Base-by-base conservation (phyloP, 2,888 invertebrate genomes). In the Conomelus anceps region DNA sequence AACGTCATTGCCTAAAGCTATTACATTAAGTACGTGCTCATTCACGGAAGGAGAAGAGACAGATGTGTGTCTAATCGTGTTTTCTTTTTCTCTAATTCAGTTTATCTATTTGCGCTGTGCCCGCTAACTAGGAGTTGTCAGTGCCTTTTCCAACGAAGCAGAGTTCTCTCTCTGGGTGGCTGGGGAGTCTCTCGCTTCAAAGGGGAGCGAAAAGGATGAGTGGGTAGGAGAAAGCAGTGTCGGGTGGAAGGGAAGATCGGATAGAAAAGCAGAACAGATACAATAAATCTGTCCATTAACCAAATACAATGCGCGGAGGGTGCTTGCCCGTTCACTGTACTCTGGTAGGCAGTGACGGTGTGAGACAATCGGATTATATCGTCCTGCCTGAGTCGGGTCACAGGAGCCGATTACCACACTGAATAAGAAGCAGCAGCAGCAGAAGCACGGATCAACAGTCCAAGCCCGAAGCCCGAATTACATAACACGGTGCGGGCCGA, bases 251-350 rank as follows among this genome's bases (percentile, higher is more conserved):
- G 41, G 63, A 63, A 63, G 63, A 63, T n/a, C 63, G 63, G 63
- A 63, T 63, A 63, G 63, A 63, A 63, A 63, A 63, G 63, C 63
- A 63, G 63, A 63, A 63, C n/a, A 63, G 24, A 86, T 29, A 86
- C 86, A 86, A 86, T 86, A 86, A 86, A 86, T 86, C 86, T 86
- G 86, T 86, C 86, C 86, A 86, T 86, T 86, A 86, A 24, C 23
- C 86, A 86, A 86, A 86, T 86, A 86, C 86, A 86, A 86, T 86
- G n/a, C 9, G 63, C 63, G 63, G n/a, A 63, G 63, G 63, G 63
- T n/a, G 63, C 63, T 7, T 9, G n/a, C 4, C 3, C 63, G 3
- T 7, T 63, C 6, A n/a, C n/a, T 63, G 4, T 13, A n/a, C n/a
- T 20, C n/a, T n/a, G 3, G 63, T n/a, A 63, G 63, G 3, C 20